These are phyloP conservation scores for Hypomecis atomaria DNA, from an alignment of 2,888 invertebrate species.

Conservation along the genomic window DNA sequence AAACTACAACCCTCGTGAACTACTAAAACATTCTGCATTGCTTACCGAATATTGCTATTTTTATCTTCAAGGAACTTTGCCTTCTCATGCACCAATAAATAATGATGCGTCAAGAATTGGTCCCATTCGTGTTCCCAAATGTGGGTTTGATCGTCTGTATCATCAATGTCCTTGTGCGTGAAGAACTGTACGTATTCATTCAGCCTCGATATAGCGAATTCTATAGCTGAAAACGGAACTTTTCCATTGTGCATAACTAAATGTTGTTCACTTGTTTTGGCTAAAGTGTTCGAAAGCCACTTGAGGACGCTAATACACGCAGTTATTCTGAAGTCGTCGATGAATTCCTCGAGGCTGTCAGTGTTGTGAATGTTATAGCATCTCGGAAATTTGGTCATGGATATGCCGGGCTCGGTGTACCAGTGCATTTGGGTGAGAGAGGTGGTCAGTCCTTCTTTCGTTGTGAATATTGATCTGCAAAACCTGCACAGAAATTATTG, in stretches of 20 bases:
- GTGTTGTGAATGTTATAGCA: slow-evolving; percentile 93
- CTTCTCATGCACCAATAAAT: slow-evolving; percentile 87
- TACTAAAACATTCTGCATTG: slow-evolving; percentile 5
- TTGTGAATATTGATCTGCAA: slow-evolving; percentile 94
- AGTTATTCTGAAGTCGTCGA: slow-evolving; percentile 95
- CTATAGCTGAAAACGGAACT: slow-evolving; percentile 90
- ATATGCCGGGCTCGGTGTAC: slow-evolving; percentile 92
- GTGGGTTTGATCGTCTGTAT: slow-evolving; percentile 86
- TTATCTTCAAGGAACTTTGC: slow-evolving; percentile 79
- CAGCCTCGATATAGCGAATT: slow-evolving; percentile 92
- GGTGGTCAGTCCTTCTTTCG: slow-evolving; percentile 94
- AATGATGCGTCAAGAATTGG: slow-evolving; percentile 89
- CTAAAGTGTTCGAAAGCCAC: slow-evolving; percentile 87
- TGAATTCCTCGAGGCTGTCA: slow-evolving; percentile 92
- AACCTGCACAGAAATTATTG: slow-evolving; percentile 87
- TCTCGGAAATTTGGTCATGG: slow-evolving; percentile 92
- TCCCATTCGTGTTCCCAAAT: slow-evolving; percentile 96
- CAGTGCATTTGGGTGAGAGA: slow-evolving; percentile 93
- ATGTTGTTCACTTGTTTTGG: slow-evolving; percentile 81
- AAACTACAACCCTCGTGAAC: too few species aligned
- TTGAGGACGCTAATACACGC: slow-evolving; percentile 94
- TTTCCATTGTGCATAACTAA: slow-evolving; percentile 86
- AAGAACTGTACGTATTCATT: slow-evolving; percentile 90
- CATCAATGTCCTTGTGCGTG: slow-evolving; percentile 91
- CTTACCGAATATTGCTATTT: slow-evolving; percentile 66